Base-by-base conservation (phyloP, 2,113 vertebrate species). In the Catharus minimus region DNA sequence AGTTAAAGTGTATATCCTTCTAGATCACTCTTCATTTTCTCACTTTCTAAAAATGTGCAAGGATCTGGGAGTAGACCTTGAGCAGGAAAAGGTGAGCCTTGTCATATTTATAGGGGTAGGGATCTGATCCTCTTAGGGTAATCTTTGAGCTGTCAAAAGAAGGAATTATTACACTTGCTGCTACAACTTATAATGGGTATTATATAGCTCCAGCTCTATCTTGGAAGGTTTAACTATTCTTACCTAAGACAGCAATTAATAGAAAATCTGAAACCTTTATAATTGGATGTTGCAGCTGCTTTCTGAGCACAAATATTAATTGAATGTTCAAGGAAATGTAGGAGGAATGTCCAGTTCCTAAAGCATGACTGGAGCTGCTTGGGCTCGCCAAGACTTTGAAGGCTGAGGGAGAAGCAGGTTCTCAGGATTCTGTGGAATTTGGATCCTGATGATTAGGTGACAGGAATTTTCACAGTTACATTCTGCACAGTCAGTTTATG, bases 21-120 rank as follows among this genome's bases (percentile, higher is more conserved):
- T 99, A 88, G 99, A 99, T 93, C 98, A 98, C 69, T 94, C 97
- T 16, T 97, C 97, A 4, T 95, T 98, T 47, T 83, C 97, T 3
- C 98, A 98, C 68, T 99, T 99, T 91, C 94, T 99, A 72, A 98
- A 98, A 94, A 99, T 99, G 99, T 99, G 99, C 94, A 97, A 89
- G 94, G 98, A 98, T 92, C 93, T 99, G 44, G 95, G 96, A 62
- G 96, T 99, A 66, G 93, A 96, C 41, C 97, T 99, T 6, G 98
- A 99, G 24, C 97, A 98, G 82, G 98, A 99, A 72, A 98, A 95
- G 98, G 99, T 99, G 96, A 88, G 94, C 23, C 11, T 75, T 66
- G 36, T 30, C 23, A 12, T 66, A 30, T 46, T 62, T 33, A 13
- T 11, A 53, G 7, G 33, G 33, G 19, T 10, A 77, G 23, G 28